Evolutionary conservation across 2,797 vertebrate genomes (phyloP).

Genomic region (Hipposideros larvatus): DNA sequence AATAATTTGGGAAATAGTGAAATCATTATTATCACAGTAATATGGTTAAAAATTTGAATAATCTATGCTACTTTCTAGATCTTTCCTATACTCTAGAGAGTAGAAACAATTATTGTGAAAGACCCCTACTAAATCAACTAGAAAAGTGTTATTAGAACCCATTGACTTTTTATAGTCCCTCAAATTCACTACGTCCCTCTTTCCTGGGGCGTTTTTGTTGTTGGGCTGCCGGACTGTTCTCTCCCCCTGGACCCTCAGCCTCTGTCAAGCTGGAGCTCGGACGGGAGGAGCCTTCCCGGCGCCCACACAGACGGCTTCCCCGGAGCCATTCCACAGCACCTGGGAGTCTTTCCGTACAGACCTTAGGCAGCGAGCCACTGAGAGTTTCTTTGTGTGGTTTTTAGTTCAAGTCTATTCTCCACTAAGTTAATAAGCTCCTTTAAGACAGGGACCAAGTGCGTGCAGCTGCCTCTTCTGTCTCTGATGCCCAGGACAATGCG

Average conservation of each 20-base stretch:
- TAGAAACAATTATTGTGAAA: neutral
- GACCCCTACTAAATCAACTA: neutral
- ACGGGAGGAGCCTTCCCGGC: neutral
- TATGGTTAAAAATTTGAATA: neutral
- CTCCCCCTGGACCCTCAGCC: neutral
- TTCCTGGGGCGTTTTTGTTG: too few species aligned
- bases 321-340: neutral
- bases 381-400: neutral
- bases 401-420: neutral
- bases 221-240: neutral
- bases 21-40: neutral
- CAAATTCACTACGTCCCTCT: neutral
- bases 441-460: too few species aligned
- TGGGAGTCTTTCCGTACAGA: neutral
- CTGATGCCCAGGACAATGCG: rapidly evolving
- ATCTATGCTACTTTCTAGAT: neutral
- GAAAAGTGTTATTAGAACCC: neutral
- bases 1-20: neutral
- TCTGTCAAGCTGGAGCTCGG: neutral
- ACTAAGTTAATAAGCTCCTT: neutral
- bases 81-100: neutral
- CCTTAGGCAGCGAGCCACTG: neutral
- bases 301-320: neutral
- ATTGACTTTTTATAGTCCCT: neutral
- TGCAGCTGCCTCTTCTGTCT: too few species aligned